Evolutionary conservation across 1,140 invertebrate species (phyloP).

Genomic region (Apis laboriosa): DNA sequence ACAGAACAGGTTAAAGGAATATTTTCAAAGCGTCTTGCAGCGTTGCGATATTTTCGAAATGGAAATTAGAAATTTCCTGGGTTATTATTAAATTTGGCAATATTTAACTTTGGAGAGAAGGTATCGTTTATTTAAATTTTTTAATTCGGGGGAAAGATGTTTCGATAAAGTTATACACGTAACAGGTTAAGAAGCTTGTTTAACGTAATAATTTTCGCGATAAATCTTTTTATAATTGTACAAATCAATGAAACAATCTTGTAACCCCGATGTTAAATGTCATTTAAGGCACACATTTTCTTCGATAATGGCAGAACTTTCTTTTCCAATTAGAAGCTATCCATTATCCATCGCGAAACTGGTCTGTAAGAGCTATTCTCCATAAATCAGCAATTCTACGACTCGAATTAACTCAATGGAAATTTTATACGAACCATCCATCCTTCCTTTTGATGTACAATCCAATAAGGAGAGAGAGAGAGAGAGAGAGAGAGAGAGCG

Average conservation of each 20-base stretch:
- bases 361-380: neutral
- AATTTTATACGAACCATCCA: neutral
- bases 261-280: neutral
- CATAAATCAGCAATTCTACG: neutral
- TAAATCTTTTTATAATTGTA: neutral
- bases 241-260: neutral
- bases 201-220: neutral
- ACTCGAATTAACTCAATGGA: neutral
- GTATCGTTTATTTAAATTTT: neutral
- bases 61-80: neutral
- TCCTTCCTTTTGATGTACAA: neutral
- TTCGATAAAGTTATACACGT: neutral
- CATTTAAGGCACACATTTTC: too few species aligned
- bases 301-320: neutral
- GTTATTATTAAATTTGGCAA: neutral
- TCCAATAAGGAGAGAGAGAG: neutral
- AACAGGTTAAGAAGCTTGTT: too few species aligned
- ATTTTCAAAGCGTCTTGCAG: too few species aligned
- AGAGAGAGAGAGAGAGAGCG: neutral
- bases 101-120: too few species aligned
- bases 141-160: neutral
- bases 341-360: neutral
- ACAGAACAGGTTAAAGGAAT: neutral
- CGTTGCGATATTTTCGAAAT: neutral
- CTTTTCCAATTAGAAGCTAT: constrained; percentile 10